These are phyloP conservation scores for Apis dorsata DNA, from an alignment of 1,140 invertebrate genomes.

Conservation along the genomic window DNA sequence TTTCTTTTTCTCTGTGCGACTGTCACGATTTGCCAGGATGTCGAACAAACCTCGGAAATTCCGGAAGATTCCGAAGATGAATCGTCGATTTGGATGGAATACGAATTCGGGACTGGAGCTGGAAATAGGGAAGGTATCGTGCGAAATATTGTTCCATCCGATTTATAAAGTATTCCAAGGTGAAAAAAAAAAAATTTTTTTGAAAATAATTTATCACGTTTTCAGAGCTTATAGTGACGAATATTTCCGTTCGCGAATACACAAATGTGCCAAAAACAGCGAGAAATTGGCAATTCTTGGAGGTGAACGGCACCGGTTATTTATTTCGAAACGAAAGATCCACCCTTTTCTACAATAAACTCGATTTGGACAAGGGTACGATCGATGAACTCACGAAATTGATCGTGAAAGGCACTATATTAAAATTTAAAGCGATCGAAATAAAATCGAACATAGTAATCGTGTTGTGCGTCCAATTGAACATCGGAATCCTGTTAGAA, in stretches of 20 bases:
- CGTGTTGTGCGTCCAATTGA: conserved; percentile 61
- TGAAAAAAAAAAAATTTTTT: no score
- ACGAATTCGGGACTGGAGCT: conserved; percentile 62
- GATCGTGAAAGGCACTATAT: conserved; percentile 29
- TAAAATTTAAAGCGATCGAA: conserved; percentile 54
- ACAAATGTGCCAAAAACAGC: conserved; percentile 1
- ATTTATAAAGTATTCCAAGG: no score
- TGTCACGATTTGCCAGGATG: background rate
- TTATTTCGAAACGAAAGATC: conserved; percentile 43
- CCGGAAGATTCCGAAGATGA: conserved; percentile 18
- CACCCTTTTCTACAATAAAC: conserved; percentile 37
- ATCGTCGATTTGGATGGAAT: conserved; percentile 62
- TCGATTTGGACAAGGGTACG: conserved; percentile 25
- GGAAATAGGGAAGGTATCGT: conserved; percentile 69
- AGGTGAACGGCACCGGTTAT: conserved; percentile 39
- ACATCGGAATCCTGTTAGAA: conserved; percentile 34
- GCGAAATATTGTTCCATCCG: background rate
- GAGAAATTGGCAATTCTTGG: conserved; percentile 55
- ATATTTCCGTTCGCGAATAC: conserved; percentile 54
- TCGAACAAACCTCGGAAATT: conserved; percentile 13
- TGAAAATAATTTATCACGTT: background rate
- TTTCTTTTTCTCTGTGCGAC: conserved; percentile 27
- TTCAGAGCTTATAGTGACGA: conserved; percentile 60
- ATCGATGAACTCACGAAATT: background rate
- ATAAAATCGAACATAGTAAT: conserved; percentile 23